A percentile compares a stretch with the other conserved stretches of the same genome.
phyloP scores from a whole-genome alignment of 2,888 invertebrate genomes.

The Plemyria rubiginata region DNA sequence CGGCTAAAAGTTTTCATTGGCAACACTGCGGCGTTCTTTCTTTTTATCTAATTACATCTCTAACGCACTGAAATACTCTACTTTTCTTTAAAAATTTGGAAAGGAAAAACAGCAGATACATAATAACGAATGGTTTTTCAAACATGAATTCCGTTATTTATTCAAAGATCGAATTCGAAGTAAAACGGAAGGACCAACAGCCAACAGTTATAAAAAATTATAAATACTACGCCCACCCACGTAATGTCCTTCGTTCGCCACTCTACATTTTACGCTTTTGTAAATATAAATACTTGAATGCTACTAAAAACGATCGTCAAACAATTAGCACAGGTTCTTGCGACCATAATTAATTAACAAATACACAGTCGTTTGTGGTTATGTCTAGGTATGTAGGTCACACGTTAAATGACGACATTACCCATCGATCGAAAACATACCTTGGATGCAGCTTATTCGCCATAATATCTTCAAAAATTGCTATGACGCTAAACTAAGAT shows the following conservation, averaged over 20 bases:
- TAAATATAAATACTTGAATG: neutral
- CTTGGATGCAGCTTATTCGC: constrained; percentile 72
- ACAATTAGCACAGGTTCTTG: neutral
- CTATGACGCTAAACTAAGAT: constrained; percentile 43
- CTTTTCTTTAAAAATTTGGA: too few relatives aligned
- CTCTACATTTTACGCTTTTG: constrained; percentile 1
- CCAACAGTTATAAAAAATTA: too few relatives aligned
- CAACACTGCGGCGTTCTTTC: too few relatives aligned
- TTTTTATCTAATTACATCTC: too few relatives aligned
- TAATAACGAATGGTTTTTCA: constrained; percentile 58
- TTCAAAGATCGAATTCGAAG: constrained; percentile 82
- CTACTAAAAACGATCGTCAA: neutral
- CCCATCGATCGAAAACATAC: constrained; percentile 81
- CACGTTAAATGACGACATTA: constrained; percentile 69
- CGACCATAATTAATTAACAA: constrained; percentile 2
- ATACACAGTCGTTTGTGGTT: constrained; percentile 54
- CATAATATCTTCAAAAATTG: constrained; percentile 54
- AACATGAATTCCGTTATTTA: constrained; percentile 78
- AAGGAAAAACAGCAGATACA: neutral
- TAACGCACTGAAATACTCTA: too few relatives aligned
- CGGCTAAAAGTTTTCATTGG: too few relatives aligned
- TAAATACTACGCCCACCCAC: constrained; percentile 2
- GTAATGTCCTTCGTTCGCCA: neutral
- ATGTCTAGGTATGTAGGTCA: constrained; percentile 56
- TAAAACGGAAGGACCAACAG: constrained; percentile 58